Evolutionary conservation across 2,888 invertebrate genomes (phyloP), one percentile per base, ranked within the genome.

Genomic region (Cheilosia vulpina): DNA sequence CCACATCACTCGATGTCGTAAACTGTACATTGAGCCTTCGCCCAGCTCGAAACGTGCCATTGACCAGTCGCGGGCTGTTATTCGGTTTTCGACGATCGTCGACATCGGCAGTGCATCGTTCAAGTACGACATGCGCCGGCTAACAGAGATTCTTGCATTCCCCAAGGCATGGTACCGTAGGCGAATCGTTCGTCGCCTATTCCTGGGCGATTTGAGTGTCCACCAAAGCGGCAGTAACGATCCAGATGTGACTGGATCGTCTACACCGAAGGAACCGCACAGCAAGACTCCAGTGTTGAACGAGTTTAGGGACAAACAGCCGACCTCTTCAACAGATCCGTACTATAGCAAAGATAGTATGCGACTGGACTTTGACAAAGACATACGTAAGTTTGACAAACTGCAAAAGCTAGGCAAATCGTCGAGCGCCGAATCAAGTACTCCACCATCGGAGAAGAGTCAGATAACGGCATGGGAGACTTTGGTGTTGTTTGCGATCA

Each of bases 161-260:
- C 99, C 99, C 0, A 98, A 98, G 93, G 99, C 99, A 15, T 99
- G 99, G 99, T 99, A 99, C 92, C 94, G 99, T 2, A 94, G 98
- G 47, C 97, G 97, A 88, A 97, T 99, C 89, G 98, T 99, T 34
- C 94, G 98, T 7, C 94, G 98, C 27, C 94, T 99, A 90, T 98
- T 98, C 93, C 94, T 98, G 65, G 98, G 99, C 0, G 99, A 99
- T 92, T 94, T 98, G 73, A 97, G 96, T 90, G 94, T 95, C 88
- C 91, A 91, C 27, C 90, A 89, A 27, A 84, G 88, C 17, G 89
- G 89, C 4, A 88, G 77, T 58, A 89, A 81, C 76, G 90, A 89
- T 13, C 78, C 87, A 2, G 89, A 89, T 4, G 88, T 89, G n/a
- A 89, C 90, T 13, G 87, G 88, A 0, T 89, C 90, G 1, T 87